These are phyloP conservation scores for Neoitamus cyanurus DNA, from an alignment of 2,888 invertebrate species.

Conservation along the genomic window DNA sequence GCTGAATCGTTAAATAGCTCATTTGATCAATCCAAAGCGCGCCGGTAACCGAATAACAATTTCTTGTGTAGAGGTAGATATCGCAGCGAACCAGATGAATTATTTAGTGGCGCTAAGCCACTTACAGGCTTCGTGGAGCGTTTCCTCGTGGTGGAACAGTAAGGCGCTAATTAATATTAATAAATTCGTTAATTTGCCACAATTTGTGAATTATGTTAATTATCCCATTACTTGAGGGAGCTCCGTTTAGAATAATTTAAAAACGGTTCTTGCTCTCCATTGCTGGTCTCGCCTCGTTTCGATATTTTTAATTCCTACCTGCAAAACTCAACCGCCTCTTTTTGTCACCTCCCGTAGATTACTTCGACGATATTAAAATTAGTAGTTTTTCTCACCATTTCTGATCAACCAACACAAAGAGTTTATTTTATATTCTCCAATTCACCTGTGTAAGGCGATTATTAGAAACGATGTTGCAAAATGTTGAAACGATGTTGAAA, in stretches of 20 bases:
- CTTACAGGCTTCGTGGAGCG: neutral
- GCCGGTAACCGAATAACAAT: neutral
- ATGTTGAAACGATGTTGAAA: too few species aligned
- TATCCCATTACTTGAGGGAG: neutral
- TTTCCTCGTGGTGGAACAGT: neutral
- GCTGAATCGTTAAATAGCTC: neutral
- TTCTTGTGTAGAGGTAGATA: neutral
- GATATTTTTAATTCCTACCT: neutral
- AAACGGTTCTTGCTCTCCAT: neutral
- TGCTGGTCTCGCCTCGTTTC: neutral
- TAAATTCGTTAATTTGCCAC: neutral
- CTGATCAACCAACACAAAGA: too few species aligned
- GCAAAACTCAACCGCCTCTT: neutral
- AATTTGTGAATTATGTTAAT: conserved; percentile 5
- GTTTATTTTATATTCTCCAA: too few species aligned
- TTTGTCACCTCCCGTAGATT: neutral
- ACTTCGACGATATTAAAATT: neutral
- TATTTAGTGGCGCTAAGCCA: neutral
- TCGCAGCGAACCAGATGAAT: neutral
- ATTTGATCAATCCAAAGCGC: neutral
- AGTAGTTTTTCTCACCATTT: neutral
- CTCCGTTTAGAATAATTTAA: neutral
- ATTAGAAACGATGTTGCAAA: too few species aligned
- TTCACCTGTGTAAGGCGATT: too few species aligned
- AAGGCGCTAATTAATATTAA: neutral